These are phyloP conservation scores for Casuarius casuarius DNA, from an alignment of 2,113 vertebrate genomes.

Conservation along the genomic window DNA sequence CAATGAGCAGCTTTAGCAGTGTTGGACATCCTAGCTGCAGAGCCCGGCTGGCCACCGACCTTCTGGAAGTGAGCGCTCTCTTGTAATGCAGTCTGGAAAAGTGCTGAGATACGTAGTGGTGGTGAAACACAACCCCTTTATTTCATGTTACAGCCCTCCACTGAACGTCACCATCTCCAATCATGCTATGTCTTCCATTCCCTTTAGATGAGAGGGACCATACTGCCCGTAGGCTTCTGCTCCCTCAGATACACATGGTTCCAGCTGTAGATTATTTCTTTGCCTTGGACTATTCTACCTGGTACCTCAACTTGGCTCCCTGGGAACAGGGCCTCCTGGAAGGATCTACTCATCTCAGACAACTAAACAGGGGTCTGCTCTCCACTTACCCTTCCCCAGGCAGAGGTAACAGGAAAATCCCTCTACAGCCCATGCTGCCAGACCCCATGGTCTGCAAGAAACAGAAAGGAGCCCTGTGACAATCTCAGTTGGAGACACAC, in stretches of 20 bases:
- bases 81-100: neutral
- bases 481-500: neutral
- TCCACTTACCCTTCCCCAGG: neutral
- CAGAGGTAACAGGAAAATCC: rapidly evolving
- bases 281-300: neutral
- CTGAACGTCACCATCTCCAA: neutral
- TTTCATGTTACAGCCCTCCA: neutral
- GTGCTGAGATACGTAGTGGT: neutral
- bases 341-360: neutral
- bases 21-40: neutral
- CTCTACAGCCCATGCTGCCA: neutral
- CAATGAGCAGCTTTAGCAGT: neutral
- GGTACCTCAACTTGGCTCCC: neutral
- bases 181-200: neutral
- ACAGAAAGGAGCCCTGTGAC: neutral
- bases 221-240: neutral
- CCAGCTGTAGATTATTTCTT: neutral
- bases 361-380: neutral
- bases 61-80: neutral
- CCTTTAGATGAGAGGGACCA: neutral
- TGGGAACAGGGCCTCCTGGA: neutral
- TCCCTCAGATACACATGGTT: neutral
- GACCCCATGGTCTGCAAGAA: neutral
- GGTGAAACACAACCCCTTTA: neutral
- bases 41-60: neutral